phyloP scores from a whole-genome alignment of 2,888 invertebrate genomes.

The Drosophila kuntzei region DNA sequence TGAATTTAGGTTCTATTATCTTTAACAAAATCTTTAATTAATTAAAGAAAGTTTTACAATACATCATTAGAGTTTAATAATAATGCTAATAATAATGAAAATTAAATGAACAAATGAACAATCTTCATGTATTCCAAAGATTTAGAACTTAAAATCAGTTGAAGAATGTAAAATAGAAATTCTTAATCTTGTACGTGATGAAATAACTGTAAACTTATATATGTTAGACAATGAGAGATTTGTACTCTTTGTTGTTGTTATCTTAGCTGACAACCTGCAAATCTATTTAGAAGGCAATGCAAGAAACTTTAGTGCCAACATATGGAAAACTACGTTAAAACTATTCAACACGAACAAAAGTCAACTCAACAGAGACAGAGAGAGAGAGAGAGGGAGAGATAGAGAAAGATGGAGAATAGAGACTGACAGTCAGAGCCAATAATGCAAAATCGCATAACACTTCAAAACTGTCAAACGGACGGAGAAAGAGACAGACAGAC shows the following conservation, averaged over 20 bases:
- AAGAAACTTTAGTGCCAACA: conserved; percentile 56
- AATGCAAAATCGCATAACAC: conserved; percentile 79
- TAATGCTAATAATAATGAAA: background rate
- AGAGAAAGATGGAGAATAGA: conserved; percentile 6
- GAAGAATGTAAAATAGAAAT: conserved; percentile 10
- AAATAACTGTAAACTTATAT: conserved; percentile 41
- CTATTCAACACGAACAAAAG: conserved; percentile 55
- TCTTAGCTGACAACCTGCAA: conserved; percentile 59
- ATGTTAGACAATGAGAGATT: conserved; percentile 37
- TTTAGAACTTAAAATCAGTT: conserved; percentile 26
- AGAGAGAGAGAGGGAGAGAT: background rate
- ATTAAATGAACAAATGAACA: background rate
- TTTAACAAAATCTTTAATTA: too few relatives aligned
- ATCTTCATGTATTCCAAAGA: too few relatives aligned
- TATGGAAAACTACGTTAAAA: conserved; percentile 71
- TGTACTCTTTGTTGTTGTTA: conserved; percentile 26
- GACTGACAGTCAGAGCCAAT: conserved; percentile 61
- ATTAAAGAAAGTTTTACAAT: too few relatives aligned
- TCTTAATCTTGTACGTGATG: conserved; percentile 40
- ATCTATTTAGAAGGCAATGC: conserved; percentile 53
- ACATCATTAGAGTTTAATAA: too few relatives aligned
- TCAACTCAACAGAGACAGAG: background rate
- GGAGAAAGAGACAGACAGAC: conserved; percentile 21
- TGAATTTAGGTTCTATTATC: too few relatives aligned
- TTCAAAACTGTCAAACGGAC: conserved; percentile 64